These are phyloP conservation scores for Sphenodon punctatus DNA, from an alignment of 2,797 vertebrate genomes.

Conservation along the genomic window DNA sequence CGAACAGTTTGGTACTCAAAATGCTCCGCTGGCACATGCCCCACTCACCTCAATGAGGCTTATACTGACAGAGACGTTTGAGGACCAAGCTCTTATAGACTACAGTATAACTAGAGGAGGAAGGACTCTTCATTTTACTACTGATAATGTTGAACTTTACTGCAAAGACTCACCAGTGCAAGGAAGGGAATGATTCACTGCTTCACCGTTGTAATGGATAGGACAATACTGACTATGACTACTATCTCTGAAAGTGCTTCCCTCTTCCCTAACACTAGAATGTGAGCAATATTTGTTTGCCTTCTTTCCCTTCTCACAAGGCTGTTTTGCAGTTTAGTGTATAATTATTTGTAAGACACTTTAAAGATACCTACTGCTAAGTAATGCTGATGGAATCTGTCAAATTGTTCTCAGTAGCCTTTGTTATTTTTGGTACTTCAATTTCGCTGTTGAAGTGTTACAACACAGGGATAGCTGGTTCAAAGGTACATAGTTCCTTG, in stretches of 20 bases:
- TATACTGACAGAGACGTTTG: no score
- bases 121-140: not conserved
- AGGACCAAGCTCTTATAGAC: not conserved
- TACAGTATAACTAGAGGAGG: not conserved
- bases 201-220: not conserved
- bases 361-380: no score
- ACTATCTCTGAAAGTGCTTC: not conserved
- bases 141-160: not conserved
- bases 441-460: accelerated
- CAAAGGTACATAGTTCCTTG: accelerated
- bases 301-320: not conserved
- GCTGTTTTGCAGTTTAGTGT: not conserved
- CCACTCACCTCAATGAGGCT: not conserved
- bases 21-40: no score
- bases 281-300: not conserved
- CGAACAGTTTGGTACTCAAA: not conserved
- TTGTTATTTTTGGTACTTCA: no score
- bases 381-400: no score
- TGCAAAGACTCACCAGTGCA: not conserved
- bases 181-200: not conserved
- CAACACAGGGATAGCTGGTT: accelerated
- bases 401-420: no score
- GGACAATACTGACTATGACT: no score
- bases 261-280: not conserved
- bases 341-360: not conserved